Percentiles rank a stretch among this genome's conserved stretches.
phyloP scores from a whole-genome alignment of 2,888 invertebrate species.

The Bruchidius siliquastri region DNA sequence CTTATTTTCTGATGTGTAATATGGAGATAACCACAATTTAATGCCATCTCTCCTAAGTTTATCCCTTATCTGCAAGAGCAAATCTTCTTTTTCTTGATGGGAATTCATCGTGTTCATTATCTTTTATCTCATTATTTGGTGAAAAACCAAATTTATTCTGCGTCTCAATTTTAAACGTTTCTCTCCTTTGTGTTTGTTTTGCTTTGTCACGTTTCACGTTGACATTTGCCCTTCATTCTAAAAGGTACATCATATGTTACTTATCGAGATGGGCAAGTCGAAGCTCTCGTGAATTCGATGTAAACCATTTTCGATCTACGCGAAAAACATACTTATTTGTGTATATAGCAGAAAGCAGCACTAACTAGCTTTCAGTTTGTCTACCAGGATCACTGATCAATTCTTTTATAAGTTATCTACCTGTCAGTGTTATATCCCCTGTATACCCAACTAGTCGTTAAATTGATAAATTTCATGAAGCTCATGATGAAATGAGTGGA shows the following conservation, averaged over 20 bases:
- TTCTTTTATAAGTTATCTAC: too few relatives aligned
- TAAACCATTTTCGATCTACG: too few relatives aligned
- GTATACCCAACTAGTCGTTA: too few relatives aligned
- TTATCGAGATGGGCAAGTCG: neutral
- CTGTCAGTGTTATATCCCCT: too few relatives aligned
- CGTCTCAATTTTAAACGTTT: neutral
- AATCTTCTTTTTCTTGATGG: constrained; percentile 51
- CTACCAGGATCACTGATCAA: too few relatives aligned
- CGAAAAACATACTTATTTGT: too few relatives aligned
- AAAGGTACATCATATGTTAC: neutral
- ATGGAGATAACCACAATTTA: constrained; percentile 74
- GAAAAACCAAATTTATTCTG: neutral
- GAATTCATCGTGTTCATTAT: constrained; percentile 19
- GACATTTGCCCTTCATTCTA: neutral
- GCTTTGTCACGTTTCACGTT: neutral
- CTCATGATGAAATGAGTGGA: too few relatives aligned
- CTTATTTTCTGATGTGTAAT: constrained; percentile 52
- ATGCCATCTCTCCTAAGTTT: constrained; percentile 64
- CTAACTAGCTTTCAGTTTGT: too few relatives aligned
- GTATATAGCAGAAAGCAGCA: too few relatives aligned
- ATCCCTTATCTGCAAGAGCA: constrained; percentile 61
- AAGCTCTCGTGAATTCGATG: too few relatives aligned
- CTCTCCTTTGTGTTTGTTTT: neutral
- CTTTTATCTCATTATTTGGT: neutral
- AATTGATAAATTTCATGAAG: too few relatives aligned